Base-by-base conservation (phyloP, 1,140 invertebrate species). In the Zaprionus capensis region DNA sequence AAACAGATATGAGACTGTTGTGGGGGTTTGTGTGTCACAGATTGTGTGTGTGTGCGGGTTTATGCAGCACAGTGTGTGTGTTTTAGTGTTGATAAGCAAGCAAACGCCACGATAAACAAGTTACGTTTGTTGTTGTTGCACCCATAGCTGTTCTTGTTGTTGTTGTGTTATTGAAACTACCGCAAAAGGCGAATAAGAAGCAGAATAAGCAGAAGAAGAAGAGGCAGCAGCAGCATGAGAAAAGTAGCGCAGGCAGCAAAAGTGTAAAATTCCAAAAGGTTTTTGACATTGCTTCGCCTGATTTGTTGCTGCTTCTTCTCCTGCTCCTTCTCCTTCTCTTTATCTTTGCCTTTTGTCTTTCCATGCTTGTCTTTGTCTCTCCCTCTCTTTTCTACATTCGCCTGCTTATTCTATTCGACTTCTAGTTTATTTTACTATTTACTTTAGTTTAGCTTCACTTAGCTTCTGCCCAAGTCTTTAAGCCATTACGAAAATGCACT, bases 51-150 rank as follows among this genome's bases (percentile, higher is more conserved):
- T 58, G n/a, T 36, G 36, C 15, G 15, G 15, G 38, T n/a, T 38
- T 46, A 46, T 15, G 15, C 38, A 41, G 38, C 15, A n/a, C 57
- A 34, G 11, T 67, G 76, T 70, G 67, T 71, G 28, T 70, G 49
- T 69, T 76, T 68, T 77, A 77, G 75, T 65, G 61, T 66, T 87
- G 84, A 88, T 88, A 87, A 87, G 81, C 81, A 69, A 73, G 75
- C 65, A 79, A 88, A 62, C 71, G 71, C 53, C 24, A 71, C 41
- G 80, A 86, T 80, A 78, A 80, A 75, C 78, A 71, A 80, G 67
- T 76, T 68, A 44, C 36, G 73, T 63, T 55, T 79, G 66, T 81
- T 81, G 69, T 80, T 64, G 70, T 56, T 73, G 67, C 38, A n/a
- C 5, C 14, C 15, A n/a, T 41, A 2, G 15, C 38, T 79, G 66